Percentiles rank a stretch among this genome's conserved stretches.
These are phyloP conservation scores for Rhegmatorhina hoffmannsi DNA, from an alignment of 2,113 vertebrate species.

Conservation along the genomic window DNA sequence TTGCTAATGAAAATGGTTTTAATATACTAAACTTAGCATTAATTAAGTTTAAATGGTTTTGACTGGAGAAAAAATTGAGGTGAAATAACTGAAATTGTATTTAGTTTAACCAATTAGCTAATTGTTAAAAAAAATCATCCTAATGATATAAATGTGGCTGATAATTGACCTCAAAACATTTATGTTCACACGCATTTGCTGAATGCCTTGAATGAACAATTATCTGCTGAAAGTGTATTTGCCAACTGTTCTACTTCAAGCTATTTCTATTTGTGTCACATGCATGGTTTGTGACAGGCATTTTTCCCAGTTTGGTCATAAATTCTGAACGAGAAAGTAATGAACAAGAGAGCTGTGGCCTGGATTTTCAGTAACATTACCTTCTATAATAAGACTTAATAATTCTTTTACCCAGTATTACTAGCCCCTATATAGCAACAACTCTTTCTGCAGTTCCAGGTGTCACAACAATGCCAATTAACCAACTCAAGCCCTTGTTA, in stretches of 20 bases:
- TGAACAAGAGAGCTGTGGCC: background rate
- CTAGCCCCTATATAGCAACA: background rate
- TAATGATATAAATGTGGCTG: background rate
- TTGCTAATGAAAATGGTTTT: background rate
- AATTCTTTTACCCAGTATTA: background rate
- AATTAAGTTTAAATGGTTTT: background rate
- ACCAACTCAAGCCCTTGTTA: background rate
- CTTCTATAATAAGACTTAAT: background rate
- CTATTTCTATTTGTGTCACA: background rate
- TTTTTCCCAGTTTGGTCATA: background rate
- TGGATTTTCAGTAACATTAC: background rate
- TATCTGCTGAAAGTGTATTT: background rate
- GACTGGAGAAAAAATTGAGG: background rate
- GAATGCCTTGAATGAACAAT: background rate
- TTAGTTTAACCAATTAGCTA: background rate
- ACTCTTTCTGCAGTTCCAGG: background rate
- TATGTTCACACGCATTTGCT: background rate
- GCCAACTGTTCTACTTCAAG: background rate
- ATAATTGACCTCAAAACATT: background rate
- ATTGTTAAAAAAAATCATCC: background rate
- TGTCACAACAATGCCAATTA: background rate
- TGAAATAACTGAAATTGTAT: background rate
- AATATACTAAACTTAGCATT: background rate
- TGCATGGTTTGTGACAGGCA: background rate
- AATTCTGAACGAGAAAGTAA: background rate